Evolutionary conservation across 2,797 vertebrate species (phyloP), one percentile per base, ranked within the genome.

Genomic region (Sciurus vulgaris): DNA sequence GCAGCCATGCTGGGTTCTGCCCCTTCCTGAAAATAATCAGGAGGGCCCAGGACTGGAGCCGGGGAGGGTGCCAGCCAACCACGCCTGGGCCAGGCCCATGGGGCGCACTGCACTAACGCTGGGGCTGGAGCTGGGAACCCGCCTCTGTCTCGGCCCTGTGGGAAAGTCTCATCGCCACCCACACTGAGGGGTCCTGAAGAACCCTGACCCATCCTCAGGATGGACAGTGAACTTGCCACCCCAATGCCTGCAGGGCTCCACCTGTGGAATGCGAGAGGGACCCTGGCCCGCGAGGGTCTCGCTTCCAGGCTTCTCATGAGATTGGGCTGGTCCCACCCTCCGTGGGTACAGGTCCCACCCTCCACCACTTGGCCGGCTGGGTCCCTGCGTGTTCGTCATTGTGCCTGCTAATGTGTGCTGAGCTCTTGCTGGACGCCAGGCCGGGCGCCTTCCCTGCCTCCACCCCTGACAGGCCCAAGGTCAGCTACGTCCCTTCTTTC

Each of bases 331-430:
- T 41, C 67, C 24, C 38, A 38, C 14, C 8, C 15, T 4, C 35
- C 54, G 59, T 20, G n/a, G 79, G 17, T 11, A 0, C 44, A 6
- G 3, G 61, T 59, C 47, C 47, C 1, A 38, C 28, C 38, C 24
- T 14, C 30, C 35, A 30, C 49, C 10, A 0, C 14, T 26, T n/a
- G 35, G 38, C 35, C 38, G 24, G 54, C 54, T 6, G 54, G 54
- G 54, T 54, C 54, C 18, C 54, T 7, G 18, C 1, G 5, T 54
- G 17, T 18, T 7, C 15, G 54, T 20, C 54, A 7, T 26, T 18
- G 7, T 0, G 3, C 2, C 4, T 24, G 17, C 38, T 49, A 1
- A 26, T 9, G 3, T 38, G 38, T 38, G 38, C 38, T 4, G 4
- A 38, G 4, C 2, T 38, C 38, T 38, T 38, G 38, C 38, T 38